Percentiles rank a stretch among this genome's conserved stretches.
Evolutionary conservation across 2,113 vertebrate genomes (phyloP).

Genomic region (Pithys albifrons): DNA sequence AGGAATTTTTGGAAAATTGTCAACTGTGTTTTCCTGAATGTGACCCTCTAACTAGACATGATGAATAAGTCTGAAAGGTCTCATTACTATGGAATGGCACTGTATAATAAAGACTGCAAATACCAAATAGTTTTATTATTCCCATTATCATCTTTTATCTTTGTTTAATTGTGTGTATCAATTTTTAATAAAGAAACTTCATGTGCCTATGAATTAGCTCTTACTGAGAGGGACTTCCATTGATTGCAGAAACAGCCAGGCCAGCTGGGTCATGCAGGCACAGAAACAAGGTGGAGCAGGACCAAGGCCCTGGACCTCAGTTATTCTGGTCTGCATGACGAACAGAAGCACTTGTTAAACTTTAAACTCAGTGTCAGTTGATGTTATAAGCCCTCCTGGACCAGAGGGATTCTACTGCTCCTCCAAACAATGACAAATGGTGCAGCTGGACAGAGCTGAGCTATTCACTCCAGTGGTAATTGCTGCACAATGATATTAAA

Average conservation of each 20-base stretch:
- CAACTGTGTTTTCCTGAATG: not conserved
- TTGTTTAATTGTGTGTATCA: conserved; percentile 17
- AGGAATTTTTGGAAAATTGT: not conserved
- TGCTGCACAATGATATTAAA: conserved; percentile 51
- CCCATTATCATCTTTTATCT: conserved; percentile 16
- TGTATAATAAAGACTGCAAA: conserved; percentile 25
- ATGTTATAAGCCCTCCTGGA: not conserved
- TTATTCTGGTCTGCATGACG: not conserved
- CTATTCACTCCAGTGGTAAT: conserved; percentile 39
- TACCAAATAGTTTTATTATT: conserved; percentile 16
- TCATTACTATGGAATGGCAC: not conserved
- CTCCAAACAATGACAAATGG: conserved; percentile 17
- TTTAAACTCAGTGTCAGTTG: not conserved
- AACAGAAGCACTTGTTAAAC: conserved; percentile 28
- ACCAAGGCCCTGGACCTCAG: not conserved
- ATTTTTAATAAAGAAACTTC: conserved; percentile 40
- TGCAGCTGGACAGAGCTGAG: conserved; percentile 40
- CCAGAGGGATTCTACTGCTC: conserved; percentile 4
- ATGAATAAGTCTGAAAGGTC: not conserved
- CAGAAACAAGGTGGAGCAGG: not conserved
- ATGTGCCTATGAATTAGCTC: not conserved
- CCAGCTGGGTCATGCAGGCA: not conserved
- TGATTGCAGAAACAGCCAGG: not conserved
- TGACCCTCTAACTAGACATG: not conserved
- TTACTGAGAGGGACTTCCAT: not conserved